These are phyloP conservation scores for Philotrypesis tridentata DNA, from an alignment of 1,140 invertebrate genomes.

Conservation along the genomic window DNA sequence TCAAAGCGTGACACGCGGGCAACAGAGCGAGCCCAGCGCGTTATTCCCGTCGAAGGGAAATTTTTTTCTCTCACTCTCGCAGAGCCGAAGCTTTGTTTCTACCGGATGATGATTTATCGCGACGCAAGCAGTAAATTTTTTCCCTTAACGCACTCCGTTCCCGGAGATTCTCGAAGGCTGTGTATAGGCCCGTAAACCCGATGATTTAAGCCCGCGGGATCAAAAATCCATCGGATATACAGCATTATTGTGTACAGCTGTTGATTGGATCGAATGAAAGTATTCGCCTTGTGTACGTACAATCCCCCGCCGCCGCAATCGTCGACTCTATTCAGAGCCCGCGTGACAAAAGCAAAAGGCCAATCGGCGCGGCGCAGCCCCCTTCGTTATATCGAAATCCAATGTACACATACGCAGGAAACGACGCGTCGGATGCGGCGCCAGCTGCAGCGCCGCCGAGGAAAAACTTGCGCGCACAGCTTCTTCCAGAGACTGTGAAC, in stretches of 20 bases:
- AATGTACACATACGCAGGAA: background rate
- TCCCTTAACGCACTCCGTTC: background rate
- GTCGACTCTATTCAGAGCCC: background rate
- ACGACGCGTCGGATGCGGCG: conserved; percentile 29
- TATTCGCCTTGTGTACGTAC: background rate
- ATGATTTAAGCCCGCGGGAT: background rate
- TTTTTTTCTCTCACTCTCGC: background rate
- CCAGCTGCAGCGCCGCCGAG: conserved; percentile 18
- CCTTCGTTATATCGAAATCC: background rate
- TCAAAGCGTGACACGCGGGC: conserved; percentile 13
- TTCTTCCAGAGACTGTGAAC: background rate
- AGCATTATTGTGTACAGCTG: background rate
- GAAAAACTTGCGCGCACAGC: background rate
- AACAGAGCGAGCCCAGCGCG: no score
- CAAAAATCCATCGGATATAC: background rate
- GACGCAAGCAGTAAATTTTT: background rate
- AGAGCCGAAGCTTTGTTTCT: background rate
- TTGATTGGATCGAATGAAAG: background rate
- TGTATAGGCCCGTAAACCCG: background rate
- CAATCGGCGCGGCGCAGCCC: background rate
- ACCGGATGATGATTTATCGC: background rate
- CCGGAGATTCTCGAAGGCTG: background rate
- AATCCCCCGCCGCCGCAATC: background rate
- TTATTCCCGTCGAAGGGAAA: background rate
- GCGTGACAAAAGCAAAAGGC: conserved; percentile 20